Evolutionary conservation across 2,797 vertebrate species (phyloP).

Genomic region (Tenualosa ilisha): DNA sequence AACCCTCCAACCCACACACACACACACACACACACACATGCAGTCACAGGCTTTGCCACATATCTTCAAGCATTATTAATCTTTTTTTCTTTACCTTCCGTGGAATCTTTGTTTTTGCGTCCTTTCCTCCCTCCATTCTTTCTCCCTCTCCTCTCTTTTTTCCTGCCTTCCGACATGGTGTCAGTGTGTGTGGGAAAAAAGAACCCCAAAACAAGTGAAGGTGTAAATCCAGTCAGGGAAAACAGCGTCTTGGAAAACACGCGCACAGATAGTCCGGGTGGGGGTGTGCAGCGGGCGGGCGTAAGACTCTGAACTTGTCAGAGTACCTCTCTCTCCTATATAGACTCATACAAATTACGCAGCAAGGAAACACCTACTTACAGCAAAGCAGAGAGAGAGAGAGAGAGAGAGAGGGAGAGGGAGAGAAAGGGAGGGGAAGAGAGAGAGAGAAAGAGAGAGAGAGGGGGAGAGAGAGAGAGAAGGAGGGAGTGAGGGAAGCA

Average conservation of each 20-base stretch:
- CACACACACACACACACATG: slow-evolving; percentile 5
- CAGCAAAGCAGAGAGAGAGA: slow-evolving; percentile 60
- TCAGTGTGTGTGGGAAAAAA: slow-evolving; percentile 59
- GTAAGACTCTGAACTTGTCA: slow-evolving; percentile 75
- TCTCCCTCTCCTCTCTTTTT: slow-evolving; percentile 71
- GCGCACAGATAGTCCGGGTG: slow-evolving; percentile 67
- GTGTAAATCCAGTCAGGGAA: slow-evolving; percentile 71
- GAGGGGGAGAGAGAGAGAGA: slow-evolving; percentile 43
- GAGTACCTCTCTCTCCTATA: slow-evolving; percentile 74
- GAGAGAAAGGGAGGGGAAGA: slow-evolving; percentile 16
- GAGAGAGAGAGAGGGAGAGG: slow-evolving; percentile 13
- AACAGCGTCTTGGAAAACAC: slow-evolving; percentile 44
- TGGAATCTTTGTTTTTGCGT: slow-evolving; percentile 63
- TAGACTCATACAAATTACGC: slow-evolving; percentile 76
- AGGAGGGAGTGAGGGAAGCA: slow-evolving; percentile 62
- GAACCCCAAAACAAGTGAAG: neutral
- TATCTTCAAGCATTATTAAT: neutral
- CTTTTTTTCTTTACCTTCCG: slow-evolving; percentile 68
- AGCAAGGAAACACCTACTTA: slow-evolving; percentile 77
- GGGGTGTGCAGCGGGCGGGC: slow-evolving; percentile 70
- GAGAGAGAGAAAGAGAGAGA: slow-evolving; percentile 44
- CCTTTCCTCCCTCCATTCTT: slow-evolving; percentile 70
- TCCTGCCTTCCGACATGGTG: slow-evolving; percentile 77
- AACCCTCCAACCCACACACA: slow-evolving; percentile 18
- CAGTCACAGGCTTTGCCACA: neutral